Evolutionary conservation across 1,140 invertebrate genomes (phyloP).

Genomic region (Rhagoletis zephyria): DNA sequence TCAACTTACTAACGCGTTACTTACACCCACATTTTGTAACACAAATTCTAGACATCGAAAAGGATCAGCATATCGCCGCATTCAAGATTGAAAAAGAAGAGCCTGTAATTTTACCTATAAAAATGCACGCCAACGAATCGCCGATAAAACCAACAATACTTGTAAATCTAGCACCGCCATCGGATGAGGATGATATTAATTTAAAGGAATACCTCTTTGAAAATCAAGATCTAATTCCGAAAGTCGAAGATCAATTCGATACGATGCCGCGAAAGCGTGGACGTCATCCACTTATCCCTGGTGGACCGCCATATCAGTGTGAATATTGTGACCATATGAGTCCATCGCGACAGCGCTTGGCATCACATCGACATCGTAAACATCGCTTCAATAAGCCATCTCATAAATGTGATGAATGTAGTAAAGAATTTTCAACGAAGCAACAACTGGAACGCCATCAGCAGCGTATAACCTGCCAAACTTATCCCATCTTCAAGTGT

Average conservation of each 20-base stretch:
- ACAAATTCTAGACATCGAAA: constrained; percentile 4
- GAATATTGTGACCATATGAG: constrained; percentile 47
- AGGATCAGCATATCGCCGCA: neutral
- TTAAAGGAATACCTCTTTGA: constrained; percentile 34
- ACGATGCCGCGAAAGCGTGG: neutral
- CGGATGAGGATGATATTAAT: constrained; percentile 35
- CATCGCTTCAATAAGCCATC: constrained; percentile 25
- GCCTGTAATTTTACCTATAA: neutral
- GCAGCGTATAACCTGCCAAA: constrained; percentile 36
- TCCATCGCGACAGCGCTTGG: neutral
- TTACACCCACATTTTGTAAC: neutral
- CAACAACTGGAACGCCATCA: constrained; percentile 37
- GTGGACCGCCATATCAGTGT: constrained; percentile 54
- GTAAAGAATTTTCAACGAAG: constrained; percentile 15
- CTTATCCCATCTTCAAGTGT: constrained; percentile 63
- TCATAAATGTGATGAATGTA: constrained; percentile 35
- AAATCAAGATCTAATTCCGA: neutral
- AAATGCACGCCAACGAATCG: neutral
- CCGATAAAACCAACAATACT: neutral
- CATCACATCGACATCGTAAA: constrained; percentile 54
- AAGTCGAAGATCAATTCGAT: neutral
- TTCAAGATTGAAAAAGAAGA: neutral
- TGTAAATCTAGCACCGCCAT: neutral
- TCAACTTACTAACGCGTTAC: neutral
- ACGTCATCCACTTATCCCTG: neutral